Evolutionary conservation across 2,888 invertebrate species (phyloP), one percentile per base, ranked within the genome.

Genomic region (Mesorhabditis belari): DNA sequence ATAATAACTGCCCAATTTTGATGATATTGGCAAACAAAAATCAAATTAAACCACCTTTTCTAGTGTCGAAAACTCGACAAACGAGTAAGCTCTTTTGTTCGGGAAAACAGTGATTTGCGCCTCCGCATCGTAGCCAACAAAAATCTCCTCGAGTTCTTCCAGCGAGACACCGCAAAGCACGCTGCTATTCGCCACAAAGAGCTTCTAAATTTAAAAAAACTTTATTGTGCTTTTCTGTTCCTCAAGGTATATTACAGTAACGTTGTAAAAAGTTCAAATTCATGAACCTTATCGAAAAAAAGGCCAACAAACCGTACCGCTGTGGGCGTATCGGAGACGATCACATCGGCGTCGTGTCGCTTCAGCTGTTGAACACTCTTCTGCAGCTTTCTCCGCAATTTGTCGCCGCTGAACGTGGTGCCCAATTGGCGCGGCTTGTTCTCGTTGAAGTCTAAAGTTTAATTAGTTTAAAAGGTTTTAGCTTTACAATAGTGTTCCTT

Each of bases 111-210:
- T 49, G 54, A 69, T 71, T 50, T 70, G 53, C 25, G 65, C 65
- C 6, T 57, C 12, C 0, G 53, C 25, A 25, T 73, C 74, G 49
- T 67, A 65, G 0, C 61, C 61, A 1, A 59, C 49, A 59, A 76
- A 72, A 25, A 76, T 68, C 5, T 27, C 55, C 55, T 73, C 70
- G 24, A 76, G 66, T 28, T 75, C 69, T 63, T 72, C 74, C 27
- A 69, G 61, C 0, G 71, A 61, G 4, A 75, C 76, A 2, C 71
- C 73, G 52, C 75, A 74, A 2, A 75, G 57, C 3, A 72, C 66
- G 53, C 74, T 71, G 63, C 72, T 74, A 59, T 75, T 75, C 54
- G 69, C 69, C 24, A 75, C 71, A 35, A 73, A 65, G 2, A 76
- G 61, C 26, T 49, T 62, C 76, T 76, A 62, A 28, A 72, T 59